Conservation (phyloP, 2,797 vertebrate genomes). For the Lepus townsendii region DNA sequence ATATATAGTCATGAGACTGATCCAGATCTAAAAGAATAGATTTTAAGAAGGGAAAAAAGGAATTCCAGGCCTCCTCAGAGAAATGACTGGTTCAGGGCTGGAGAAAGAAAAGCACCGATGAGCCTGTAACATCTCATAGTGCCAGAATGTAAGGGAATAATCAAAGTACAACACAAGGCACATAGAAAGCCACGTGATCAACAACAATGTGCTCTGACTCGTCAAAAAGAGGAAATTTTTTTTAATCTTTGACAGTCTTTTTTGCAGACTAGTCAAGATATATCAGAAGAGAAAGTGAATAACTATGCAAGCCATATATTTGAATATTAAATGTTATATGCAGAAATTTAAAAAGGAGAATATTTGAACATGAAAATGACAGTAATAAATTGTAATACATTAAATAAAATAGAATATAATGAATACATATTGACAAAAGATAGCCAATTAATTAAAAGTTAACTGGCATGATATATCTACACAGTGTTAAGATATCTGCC, state of each 20-base stretch:
- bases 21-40: neutral
- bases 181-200: neutral
- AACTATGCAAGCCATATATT: too few relatives aligned
- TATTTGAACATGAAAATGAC: neutral
- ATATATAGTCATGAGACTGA: neutral
- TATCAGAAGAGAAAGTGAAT: too few relatives aligned
- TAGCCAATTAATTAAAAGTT: slow-evolving; percentile 20
- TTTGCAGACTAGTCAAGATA: too few relatives aligned
- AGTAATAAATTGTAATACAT: neutral
- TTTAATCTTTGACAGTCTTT: too few relatives aligned
- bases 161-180: neutral
- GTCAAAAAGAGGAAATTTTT: neutral
- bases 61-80: neutral
- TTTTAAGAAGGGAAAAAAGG: neutral
- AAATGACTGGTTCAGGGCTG: neutral
- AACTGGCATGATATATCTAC: neutral
- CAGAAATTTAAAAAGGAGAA: too few relatives aligned
- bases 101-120: neutral
- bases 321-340: too few relatives aligned
- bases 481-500: neutral
- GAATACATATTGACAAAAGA: slow-evolving; percentile 15
- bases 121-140: neutral
- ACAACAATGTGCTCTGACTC: neutral
- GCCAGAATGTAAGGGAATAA: neutral
- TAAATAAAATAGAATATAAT: slow-evolving; percentile 11